Conservation (phyloP, 2,797 vertebrate genomes). For the Pristis pectinata region DNA sequence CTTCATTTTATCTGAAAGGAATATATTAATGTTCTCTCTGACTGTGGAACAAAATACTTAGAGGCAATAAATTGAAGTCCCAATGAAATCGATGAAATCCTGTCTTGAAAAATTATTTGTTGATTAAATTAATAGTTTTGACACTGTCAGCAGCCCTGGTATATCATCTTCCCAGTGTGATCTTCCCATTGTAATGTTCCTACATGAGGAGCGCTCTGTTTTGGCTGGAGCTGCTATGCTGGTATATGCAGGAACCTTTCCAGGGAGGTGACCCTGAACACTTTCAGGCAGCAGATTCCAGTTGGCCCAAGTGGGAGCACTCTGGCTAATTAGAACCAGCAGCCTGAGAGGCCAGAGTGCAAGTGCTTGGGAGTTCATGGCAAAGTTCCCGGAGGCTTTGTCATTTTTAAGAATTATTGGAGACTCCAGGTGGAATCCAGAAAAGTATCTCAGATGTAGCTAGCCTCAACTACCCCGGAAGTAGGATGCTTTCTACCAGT, state of each 20-base stretch:
- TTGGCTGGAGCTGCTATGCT: not conserved
- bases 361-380: no score
- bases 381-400: no score
- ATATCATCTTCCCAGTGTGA: not conserved
- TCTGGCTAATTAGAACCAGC: no score
- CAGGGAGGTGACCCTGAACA: no score
- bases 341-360: no score
- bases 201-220: not conserved
- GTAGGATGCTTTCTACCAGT: not conserved
- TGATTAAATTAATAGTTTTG: conserved; percentile 23
- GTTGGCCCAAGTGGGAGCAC: no score
- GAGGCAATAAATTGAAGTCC: not conserved
- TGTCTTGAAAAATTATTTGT: conserved; percentile 1
- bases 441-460: no score
- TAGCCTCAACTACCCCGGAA: not conserved
- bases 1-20: not conserved
- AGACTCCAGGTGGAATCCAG: no score
- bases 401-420: no score
- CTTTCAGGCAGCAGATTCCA: no score
- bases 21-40: not conserved
- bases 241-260: no score
- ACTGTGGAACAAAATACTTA: not conserved
- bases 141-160: not conserved
- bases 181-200: not conserved
- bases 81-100: not conserved